Evolutionary conservation across 2,113 vertebrate species (phyloP), one percentile per base, ranked within the genome.

Genomic region (Lepisosteus osseus): DNA sequence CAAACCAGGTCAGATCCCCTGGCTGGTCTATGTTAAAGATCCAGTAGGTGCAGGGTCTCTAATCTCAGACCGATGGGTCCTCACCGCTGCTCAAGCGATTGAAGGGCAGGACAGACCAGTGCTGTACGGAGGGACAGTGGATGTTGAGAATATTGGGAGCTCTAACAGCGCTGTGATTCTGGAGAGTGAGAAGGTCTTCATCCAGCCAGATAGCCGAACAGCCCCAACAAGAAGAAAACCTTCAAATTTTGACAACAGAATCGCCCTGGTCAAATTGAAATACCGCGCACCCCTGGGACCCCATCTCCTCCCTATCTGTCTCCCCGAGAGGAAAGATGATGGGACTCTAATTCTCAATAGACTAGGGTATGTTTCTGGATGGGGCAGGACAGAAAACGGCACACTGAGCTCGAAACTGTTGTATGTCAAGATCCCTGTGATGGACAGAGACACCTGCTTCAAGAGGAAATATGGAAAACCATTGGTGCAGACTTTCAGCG

Each of bases 331-430:
- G 6, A 84, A 79, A 3, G 45, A 40, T 1, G 83, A 82, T 6
- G 85, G 73, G 0, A 74, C 65, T 61, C 86, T 91, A 0, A 0
- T 4, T 0, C 65, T 61, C 0, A 68, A 70, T 1, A 82, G 77
- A 13, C 0, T 88, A 65, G 95, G 94, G 42, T 95, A 95, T 0
- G 88, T 96, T 61, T 95, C 96, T 0, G 96, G 97, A 62, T 98
- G 93, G 78, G 96, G 97, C 2, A 13, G 45, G 3, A 89, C 72
- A 1, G 85, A 90, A 0, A 76, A 66, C 0, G 3, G 0, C 0
- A 1, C 0, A 0, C 70, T 6, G 0, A 56, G 89, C 15, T 54
- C 67, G 1, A 15, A 68, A 0, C 76, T 99, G 79, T 85, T 82
- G 62, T 91, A 92, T 0, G 87, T 87, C 41, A 64, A 76, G 1